Evolutionary conservation across 2,113 vertebrate species (phyloP), one percentile per base, ranked within the genome.

Genomic region (Pelecanus crispus): DNA sequence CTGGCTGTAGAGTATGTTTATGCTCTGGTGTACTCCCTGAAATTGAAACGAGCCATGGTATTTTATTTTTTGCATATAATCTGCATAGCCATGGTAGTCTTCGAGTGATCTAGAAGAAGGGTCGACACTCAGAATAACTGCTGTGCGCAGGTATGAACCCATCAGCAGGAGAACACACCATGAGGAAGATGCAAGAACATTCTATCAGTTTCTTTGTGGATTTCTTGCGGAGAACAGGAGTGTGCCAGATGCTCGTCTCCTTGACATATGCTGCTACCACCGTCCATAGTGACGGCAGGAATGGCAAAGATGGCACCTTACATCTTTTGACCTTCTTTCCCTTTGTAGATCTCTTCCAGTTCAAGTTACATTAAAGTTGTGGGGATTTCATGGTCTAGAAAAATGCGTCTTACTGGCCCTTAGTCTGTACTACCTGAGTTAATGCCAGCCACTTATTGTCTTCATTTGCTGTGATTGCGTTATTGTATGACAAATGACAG

Each of bases 151-250:
- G 4, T 42, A 0, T 9, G 45, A 58, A 26, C 34, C 59, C 67
- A 40, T 66, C 75, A 53, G 9, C 50, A 34, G 45, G 40, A 66
- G 40, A 28, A 50, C 1, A 0, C 38, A 22, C 55, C 2, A 0
- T 21, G 50, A 50, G 77, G 53, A 73, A 77, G 53, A 10, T 53
- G 38, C 34, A 66, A 53, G 42, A 45, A 49, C 0, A 0, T 65
- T 63, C 25, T 50, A 4, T 55, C 17, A 5, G 16, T 45, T 86
- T 59, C 20, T 68, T 26, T 45, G 29, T 26, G 28, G 36, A 45
- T 62, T 58, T 80, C n/a, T 58, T 88, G 32, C 45, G 10, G 28
- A 70, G 32, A 78, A 26, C 1, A 53, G 42, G 63, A 68, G 63
- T 38, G 34, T 1, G 2, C 5, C 80, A 78, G 67, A 4, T 91